These are phyloP conservation scores for Hoplodrina blanda DNA, from an alignment of 2,888 invertebrate species.

Conservation along the genomic window DNA sequence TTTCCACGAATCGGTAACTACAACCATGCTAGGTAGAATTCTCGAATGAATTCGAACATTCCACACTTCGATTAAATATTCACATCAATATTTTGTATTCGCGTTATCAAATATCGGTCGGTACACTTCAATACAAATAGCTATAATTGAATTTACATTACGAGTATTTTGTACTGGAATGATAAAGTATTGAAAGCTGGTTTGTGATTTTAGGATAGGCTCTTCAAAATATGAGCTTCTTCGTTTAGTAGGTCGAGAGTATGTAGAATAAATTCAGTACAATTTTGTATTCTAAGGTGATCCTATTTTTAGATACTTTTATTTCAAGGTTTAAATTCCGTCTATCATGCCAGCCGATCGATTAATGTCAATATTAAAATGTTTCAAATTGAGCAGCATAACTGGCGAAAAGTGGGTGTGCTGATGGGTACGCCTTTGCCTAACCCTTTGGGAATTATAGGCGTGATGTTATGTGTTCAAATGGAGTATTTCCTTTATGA, in stretches of 20 bases:
- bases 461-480: background rate
- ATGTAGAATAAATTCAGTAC: background rate
- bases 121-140: background rate
- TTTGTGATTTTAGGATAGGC: conserved; percentile 23
- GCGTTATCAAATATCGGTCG: background rate
- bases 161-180: background rate
- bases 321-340: no score
- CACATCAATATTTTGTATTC: background rate
- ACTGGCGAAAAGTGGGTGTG: no score
- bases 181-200: conserved; percentile 7
- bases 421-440: no score
- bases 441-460: no score
- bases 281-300: background rate
- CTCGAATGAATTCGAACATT: background rate
- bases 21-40: background rate
- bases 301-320: background rate
- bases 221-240: conserved; percentile 2
- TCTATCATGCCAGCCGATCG: background rate
- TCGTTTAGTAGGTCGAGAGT: background rate
- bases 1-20: background rate
- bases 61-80: background rate
- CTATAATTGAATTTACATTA: background rate
- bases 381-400: no score
- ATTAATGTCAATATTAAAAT: no score
- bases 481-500: conserved; percentile 18